Percentiles rank a stretch among this genome's conserved stretches.
Conservation (phyloP, 1,140 invertebrate species). For the Oncopodura yosiiana region DNA sequence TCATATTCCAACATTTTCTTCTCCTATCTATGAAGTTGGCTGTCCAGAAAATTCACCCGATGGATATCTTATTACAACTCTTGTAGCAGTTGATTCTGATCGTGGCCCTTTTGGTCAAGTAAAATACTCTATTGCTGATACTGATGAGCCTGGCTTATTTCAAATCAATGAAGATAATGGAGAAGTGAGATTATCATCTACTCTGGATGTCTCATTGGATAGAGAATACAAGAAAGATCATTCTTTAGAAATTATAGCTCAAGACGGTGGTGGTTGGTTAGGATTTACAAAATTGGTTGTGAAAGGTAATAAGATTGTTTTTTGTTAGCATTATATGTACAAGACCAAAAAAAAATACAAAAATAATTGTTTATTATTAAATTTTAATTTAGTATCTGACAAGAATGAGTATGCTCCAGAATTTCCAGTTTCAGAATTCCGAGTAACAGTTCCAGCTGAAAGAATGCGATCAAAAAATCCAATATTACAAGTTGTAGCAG, state of each 20-base stretch:
- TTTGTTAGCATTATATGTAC: neutral
- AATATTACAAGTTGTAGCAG: conserved; percentile 31
- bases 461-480: conserved; percentile 28
- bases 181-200: conserved; percentile 35
- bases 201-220: conserved; percentile 26
- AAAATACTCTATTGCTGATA: conserved; percentile 67
- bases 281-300: conserved; percentile 34
- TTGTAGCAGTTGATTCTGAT: conserved; percentile 68
- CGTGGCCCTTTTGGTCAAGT: conserved; percentile 67
- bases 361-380: neutral
- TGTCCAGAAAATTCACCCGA: conserved; percentile 42
- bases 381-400: neutral
- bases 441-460: conserved; percentile 30
- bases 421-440: conserved; percentile 30
- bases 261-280: conserved; percentile 33
- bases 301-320: conserved; percentile 19
- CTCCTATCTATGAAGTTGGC: conserved; percentile 56
- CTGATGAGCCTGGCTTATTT: conserved; percentile 63
- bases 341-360: conserved; percentile 6
- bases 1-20: conserved; percentile 64
- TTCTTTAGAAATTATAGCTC: conserved; percentile 28
- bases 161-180: conserved; percentile 58
- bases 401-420: conserved; percentile 8
- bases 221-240: conserved; percentile 29
- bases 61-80: conserved; percentile 40